phyloP scores from a whole-genome alignment of 1,140 invertebrate genomes.

The Vanessa tameamea region DNA sequence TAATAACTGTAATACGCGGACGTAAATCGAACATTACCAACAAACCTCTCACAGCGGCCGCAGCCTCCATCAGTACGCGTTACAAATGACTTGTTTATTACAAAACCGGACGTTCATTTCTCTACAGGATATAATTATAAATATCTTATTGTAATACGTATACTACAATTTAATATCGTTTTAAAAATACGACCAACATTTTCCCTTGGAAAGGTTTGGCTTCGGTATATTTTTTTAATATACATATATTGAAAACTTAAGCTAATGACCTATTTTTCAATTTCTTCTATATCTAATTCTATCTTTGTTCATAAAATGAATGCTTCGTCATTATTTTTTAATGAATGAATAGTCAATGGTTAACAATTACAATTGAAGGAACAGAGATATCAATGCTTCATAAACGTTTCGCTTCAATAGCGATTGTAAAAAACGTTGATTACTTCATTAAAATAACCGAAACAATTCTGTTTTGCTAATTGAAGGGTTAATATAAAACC shows the following conservation, averaged over 20 bases:
- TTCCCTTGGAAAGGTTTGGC: no score
- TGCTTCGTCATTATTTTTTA: no score
- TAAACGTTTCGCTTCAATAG: slow-evolving; percentile 2
- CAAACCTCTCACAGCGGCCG: background rate
- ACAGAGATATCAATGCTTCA: background rate
- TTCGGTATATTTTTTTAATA: no score
- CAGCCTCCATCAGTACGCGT: slow-evolving; percentile 2
- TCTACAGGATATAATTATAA: slow-evolving; percentile 9
- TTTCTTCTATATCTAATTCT: no score
- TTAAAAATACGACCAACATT: background rate
- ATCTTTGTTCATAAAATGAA: no score
- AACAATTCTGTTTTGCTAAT: background rate
- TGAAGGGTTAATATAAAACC: background rate
- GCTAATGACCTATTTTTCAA: no score
- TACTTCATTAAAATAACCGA: background rate
- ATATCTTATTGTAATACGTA: slow-evolving; percentile 4
- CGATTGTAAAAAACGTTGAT: background rate
- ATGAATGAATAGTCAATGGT: background rate
- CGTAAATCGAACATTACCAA: background rate
- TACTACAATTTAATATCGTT: background rate
- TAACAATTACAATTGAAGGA: background rate
- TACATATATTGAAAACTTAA: no score
- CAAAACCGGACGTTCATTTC: slow-evolving; percentile 14
- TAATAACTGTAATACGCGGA: no score
- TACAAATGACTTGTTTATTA: slow-evolving; percentile 11